A percentile compares a stretch with the other conserved stretches of the same genome.
phyloP scores from a whole-genome alignment of 1,140 invertebrate species.

The Sipha flava region DNA sequence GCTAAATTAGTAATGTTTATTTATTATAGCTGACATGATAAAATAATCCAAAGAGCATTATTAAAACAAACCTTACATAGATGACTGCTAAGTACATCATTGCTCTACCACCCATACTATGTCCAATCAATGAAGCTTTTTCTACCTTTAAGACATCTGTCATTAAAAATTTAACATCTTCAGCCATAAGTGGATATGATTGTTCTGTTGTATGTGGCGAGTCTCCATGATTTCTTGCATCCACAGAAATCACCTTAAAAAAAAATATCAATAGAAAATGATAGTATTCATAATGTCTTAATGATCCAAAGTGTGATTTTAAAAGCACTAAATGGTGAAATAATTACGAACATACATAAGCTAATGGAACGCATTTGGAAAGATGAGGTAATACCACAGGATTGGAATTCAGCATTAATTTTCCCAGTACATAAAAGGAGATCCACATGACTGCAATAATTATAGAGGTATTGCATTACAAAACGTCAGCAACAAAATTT shows the following conservation, averaged over 20 bases:
- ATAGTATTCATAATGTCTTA: no score
- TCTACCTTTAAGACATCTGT: slow-evolving; percentile 52
- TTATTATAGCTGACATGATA: background rate
- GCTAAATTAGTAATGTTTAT: slow-evolving; percentile 50
- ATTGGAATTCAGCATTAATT: no score
- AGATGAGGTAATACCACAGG: no score
- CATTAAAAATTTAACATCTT: slow-evolving; percentile 61
- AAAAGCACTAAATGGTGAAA: no score
- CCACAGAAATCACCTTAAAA: slow-evolving; percentile 63
- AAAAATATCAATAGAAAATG: background rate
- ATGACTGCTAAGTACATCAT: slow-evolving; percentile 69
- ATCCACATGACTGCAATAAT: no score
- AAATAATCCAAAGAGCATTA: slow-evolving; percentile 23
- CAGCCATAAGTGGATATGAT: slow-evolving; percentile 60
- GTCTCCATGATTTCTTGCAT: slow-evolving; percentile 85
- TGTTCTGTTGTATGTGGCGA: slow-evolving; percentile 67
- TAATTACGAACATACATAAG: no score
- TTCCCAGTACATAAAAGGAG: no score
- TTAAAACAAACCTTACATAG: slow-evolving; percentile 35
- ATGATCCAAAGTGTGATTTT: no score
- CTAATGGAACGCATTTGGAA: no score
- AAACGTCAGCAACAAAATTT: no score
- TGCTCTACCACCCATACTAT: slow-evolving; percentile 83
- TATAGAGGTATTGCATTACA: no score
- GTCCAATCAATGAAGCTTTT: slow-evolving; percentile 65